Base-by-base conservation (phyloP, 2,797 vertebrate genomes). In the Mormyrus proboscirostris region DNA sequence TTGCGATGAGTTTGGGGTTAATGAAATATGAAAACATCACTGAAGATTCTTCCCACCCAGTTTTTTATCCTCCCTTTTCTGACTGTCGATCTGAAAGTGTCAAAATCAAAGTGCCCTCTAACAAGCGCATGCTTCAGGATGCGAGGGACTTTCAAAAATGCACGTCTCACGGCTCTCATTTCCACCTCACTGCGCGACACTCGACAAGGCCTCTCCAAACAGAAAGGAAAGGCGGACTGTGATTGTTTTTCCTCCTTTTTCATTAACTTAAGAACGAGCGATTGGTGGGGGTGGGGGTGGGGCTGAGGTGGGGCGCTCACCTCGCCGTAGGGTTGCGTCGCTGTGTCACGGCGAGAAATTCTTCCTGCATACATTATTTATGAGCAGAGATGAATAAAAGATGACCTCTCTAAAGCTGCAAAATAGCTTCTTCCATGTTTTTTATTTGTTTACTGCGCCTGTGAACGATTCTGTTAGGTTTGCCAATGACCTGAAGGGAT, bases 201-300 rank as follows among this genome's bases (percentile, higher is more conserved):
- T 95, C 95, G 95, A 96, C 96, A 96, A 96, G 95, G 94, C 96
- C 94, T 93, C 95, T 95, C 93, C 92, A 93, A 94, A 94, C 92
- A 91, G 94, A 95, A 95, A 96, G 95, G 95, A 96, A 95, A 96
- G 95, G 95, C 96, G 96, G 97, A 97, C 96, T 97, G 97, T 97
- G 97, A 96, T 97, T 98, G 76, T 82, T 82, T 82, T 98, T 22
- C 76, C 76, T 98, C 98, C 98, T 97, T 97, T 97, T 95, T 94
- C 94, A 95, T 96, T 95, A 95, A 95, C 94, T 94, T 95, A 94
- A 93, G 94, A 91, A 86, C 91, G 76, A 93, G 94, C 49, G 88
- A 19, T 50, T 9, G 19, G 76, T 9, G 89, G 53, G 8, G 12
- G 65, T 44, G 29, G 4, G 57, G 55, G 12, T 14, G 29, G 12